phyloP scores from a whole-genome alignment of 1,140 invertebrate species.

The Drosophila pseudoobscura region DNA sequence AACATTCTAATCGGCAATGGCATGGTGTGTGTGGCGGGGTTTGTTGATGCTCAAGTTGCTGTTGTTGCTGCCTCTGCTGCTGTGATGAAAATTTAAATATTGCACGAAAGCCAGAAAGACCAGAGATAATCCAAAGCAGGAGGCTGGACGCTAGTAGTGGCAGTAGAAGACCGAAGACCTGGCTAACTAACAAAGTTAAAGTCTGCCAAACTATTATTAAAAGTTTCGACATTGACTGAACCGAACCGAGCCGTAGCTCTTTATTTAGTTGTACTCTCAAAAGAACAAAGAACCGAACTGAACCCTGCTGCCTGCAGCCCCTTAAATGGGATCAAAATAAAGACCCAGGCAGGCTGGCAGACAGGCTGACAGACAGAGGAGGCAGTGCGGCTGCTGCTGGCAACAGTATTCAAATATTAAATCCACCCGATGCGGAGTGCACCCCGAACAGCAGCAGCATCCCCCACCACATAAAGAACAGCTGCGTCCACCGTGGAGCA shows the following conservation, averaged over 20 bases:
- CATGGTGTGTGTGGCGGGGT: too few species aligned
- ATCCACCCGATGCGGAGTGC: conserved; percentile 27
- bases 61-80: background rate
- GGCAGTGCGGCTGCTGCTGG: conserved; percentile 1
- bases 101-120: conserved; percentile 3
- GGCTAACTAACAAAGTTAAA: conserved; percentile 5
- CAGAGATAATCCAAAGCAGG: background rate
- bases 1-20: conserved; percentile 60
- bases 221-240: conserved; percentile 25
- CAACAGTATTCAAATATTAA: conserved; percentile 56
- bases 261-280: conserved; percentile 33
- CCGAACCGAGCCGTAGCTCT: conserved; percentile 27
- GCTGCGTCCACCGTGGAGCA: conserved; percentile 46
- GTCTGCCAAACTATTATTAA: conserved; percentile 25
- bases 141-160: background rate
- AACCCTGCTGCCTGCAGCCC: conserved; percentile 24
- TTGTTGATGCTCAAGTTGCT: conserved; percentile 15
- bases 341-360: conserved; percentile 10
- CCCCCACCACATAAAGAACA: conserved; percentile 47
- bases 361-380: background rate
- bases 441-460: conserved; percentile 19
- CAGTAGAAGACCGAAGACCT: background rate
- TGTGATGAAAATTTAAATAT: conserved; percentile 20
- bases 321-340: conserved; percentile 55
- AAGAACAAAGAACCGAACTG: background rate